Evolutionary conservation across 53 echinoderm and acorn worm species (phyloP), one percentile per base, ranked within the genome.

Genomic region (Henricia sp.): DNA sequence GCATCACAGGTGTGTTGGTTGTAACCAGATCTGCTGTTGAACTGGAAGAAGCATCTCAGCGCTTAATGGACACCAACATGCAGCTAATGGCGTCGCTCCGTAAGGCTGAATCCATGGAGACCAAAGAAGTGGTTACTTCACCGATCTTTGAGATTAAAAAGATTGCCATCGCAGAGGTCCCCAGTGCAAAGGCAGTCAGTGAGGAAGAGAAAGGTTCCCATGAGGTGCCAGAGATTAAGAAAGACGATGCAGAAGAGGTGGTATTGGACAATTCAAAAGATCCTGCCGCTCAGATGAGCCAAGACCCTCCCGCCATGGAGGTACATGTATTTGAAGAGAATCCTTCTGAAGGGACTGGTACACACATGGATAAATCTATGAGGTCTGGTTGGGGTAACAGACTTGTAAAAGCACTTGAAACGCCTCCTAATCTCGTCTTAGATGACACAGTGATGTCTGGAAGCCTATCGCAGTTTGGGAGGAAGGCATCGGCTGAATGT

Each of bases 41-140:
- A 21, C 87, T 99, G 6, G 70, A 78, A 37, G 89, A 84, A n/a
- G 92, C 90, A n/a, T 95, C 92, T 37, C 90, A 90, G 63, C 69
- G 77, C 29, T 87, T 99, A 29, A 92, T 90, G 90, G 91, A 88
- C 41, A 92, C 91, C 71, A 95, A 99, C 71, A 95, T 95, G 76
- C 92, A 92, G 58, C 91, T 99, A 17, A 88, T 85, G 89, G 74
- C 94, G 35, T 92, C 99, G 28, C 86, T 92, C 37, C 90, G 88
- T 39, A 84, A 89, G 16, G 88, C 91, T 5, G 99, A 99, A 55
- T 38, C 86, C 13, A 80, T 99, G 82, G 99, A 95, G 69, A 95
- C 90, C 37, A 95, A 91, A 50, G 94, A 93, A 37, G 91, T 93
- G 68, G 91, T 92, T 63, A 33, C 63, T 64, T 64, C 64, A 33